These are phyloP conservation scores for Drosophila aldrichi DNA, from an alignment of 2,888 invertebrate genomes.

Conservation along the genomic window DNA sequence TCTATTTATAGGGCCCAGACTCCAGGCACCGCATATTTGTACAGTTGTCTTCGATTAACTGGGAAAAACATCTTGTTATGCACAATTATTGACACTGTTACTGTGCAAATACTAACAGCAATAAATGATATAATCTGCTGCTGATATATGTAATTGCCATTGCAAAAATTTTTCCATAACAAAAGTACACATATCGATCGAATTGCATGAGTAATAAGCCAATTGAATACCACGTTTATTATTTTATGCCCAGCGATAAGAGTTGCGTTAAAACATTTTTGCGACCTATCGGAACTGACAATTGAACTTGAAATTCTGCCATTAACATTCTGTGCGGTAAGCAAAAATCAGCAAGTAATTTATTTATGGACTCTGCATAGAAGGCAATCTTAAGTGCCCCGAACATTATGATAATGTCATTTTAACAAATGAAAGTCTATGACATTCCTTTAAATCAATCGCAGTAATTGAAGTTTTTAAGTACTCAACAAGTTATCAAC, in stretches of 20 bases:
- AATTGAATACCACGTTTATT: neutral
- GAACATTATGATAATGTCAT: constrained; percentile 13
- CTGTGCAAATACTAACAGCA: constrained; percentile 23
- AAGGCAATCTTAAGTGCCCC: constrained; percentile 25
- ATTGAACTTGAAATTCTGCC: neutral
- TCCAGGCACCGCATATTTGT: constrained; percentile 31
- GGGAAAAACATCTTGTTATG: constrained; percentile 16
- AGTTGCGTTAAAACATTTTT: neutral
- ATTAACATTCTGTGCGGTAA: constrained; percentile 4
- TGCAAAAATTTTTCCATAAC: constrained; percentile 36
- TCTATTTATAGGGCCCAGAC: constrained; percentile 43
- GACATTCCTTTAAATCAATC: neutral
- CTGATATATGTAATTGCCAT: neutral
- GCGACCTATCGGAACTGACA: constrained; percentile 5
- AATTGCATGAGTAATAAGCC: constrained; percentile 27
- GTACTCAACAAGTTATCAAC: neutral
- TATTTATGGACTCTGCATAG: neutral
- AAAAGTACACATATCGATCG: constrained; percentile 15
- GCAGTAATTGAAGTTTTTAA: neutral
- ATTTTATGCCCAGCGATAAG: constrained; percentile 21
- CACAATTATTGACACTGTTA: constrained; percentile 12
- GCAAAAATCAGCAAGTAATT: constrained; percentile 1
- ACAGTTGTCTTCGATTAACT: constrained; percentile 35
- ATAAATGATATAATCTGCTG: constrained; percentile 30
- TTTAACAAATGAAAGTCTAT: constrained; percentile 1